Evolutionary conservation across 1,140 invertebrate genomes (phyloP).

Genomic region (Colletes latitarsis): DNA sequence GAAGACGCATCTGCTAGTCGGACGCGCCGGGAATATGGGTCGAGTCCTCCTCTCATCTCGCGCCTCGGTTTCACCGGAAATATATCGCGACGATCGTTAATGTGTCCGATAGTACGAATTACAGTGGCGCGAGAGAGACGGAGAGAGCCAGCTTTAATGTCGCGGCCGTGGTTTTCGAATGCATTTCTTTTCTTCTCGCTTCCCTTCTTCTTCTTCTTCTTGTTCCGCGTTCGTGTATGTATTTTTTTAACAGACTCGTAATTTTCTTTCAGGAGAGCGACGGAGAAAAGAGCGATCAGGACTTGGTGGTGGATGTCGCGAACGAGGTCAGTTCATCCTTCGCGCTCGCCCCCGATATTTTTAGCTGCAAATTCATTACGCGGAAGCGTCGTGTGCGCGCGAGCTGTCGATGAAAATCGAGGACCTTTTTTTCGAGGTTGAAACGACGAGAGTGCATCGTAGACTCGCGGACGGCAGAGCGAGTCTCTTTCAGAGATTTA

Average conservation of each 20-base stretch:
- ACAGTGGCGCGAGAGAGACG: background rate
- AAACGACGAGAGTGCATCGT: background rate
- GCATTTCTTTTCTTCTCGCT: no score
- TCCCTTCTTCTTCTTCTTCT: background rate
- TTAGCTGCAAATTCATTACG: constrained; percentile 13
- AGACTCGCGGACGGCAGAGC: background rate
- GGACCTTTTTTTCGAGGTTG: background rate
- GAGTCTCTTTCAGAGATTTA: background rate
- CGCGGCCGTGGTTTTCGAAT: background rate
- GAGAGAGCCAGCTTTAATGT: background rate
- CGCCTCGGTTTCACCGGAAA: constrained; percentile 15
- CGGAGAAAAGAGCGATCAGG: constrained; percentile 92
- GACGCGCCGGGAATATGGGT: constrained; percentile 50
- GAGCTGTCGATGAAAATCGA: constrained; percentile 22
- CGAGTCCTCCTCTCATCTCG: constrained; percentile 18
- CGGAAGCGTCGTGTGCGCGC: background rate
- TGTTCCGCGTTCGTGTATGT: no score
- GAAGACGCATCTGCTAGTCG: constrained; percentile 53
- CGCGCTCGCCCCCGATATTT: constrained; percentile 1
- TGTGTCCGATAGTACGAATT: constrained; percentile 1
- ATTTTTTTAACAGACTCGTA: background rate
- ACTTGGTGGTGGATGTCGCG: constrained; percentile 95
- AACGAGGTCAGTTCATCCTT: constrained; percentile 85
- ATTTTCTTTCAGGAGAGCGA: constrained; percentile 86
- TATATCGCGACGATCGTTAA: constrained; percentile 25